Evolutionary conservation across 2,113 vertebrate species (phyloP).

Genomic region (Halcyon senegalensis): DNA sequence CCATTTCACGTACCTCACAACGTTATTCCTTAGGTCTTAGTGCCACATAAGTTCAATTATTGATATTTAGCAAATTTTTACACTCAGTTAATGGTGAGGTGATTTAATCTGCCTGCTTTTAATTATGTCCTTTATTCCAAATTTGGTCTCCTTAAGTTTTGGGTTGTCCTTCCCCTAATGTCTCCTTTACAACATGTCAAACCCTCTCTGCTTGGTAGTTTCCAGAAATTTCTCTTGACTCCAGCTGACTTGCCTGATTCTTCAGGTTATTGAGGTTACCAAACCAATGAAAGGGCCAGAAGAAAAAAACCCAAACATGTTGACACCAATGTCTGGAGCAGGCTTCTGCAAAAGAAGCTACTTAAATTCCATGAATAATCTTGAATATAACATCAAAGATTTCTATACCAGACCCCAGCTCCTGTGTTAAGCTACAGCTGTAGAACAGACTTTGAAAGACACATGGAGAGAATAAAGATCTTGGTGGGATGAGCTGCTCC

Average conservation of each 20-base stretch:
- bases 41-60: not conserved
- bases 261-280: not conserved
- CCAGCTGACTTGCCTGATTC: not conserved
- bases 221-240: constrained; percentile 21
- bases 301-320: not conserved
- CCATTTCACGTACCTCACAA: not conserved
- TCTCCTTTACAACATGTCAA: not conserved
- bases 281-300: not conserved
- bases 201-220: not conserved
- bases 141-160: not conserved
- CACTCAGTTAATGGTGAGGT: not conserved
- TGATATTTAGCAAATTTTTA: not conserved
- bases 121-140: not conserved
- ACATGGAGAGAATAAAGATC: not conserved
- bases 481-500: too few species aligned
- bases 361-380: not conserved
- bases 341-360: not conserved
- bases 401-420: not conserved
- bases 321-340: not conserved
- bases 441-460: not conserved
- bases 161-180: not conserved
- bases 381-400: not conserved
- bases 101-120: constrained; percentile 9
- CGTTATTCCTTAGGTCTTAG: not conserved
- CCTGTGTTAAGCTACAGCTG: not conserved